Base-by-base conservation (phyloP, 2,888 invertebrate species). In the Ametastegia equiseti region DNA sequence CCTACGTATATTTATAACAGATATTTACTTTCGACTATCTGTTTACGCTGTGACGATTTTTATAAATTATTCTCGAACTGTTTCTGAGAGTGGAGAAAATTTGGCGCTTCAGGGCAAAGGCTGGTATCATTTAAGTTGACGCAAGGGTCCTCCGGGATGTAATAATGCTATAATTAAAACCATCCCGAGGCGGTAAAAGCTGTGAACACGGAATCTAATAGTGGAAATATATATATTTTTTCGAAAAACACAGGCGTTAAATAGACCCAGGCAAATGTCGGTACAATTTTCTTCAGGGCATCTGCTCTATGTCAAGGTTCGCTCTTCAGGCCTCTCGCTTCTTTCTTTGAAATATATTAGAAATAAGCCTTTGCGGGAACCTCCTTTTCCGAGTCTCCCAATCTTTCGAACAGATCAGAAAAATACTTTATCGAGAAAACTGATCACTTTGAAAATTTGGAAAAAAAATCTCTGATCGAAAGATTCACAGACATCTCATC, bases 241-340 rank as follows among this genome's bases (percentile, higher is more conserved):
- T n/a, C 1, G 15, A 33, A 13, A 30, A 15, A 60, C 27, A 60
- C 30, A 60, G 13, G n/a, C n/a, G n/a, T 60, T 23, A 11, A 57
- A 57, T 57, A 15, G 30, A 23, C 60, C 13, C 5, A 15, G 60
- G 60, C 11, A 39, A 67, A 67, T n/a, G 67, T 47, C 42, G 69
- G 27, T 42, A 27, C 42, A 9, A 69, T 69, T 69, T 71, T 45
- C 19, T 36, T 13, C 7, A 2, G n/a, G 65, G 45, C 71, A 45
- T 71, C 71, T 71, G 71, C 30, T 47, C 47, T 47, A 27, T 45
- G 71, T 71, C 71, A n/a, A 71, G 71, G 45, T 67, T 67, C 67
- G n/a, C n/a, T n/a, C 11, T 42, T 15, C 60, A 30, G 54, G 23
- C 60, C 60, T 27, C 5, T 11, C 15, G 23, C 60, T 30, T 27